Percentiles rank a stretch among this genome's conserved stretches.
Evolutionary conservation across 2,888 invertebrate genomes (phyloP).

Genomic region (Nebria brevicollis): DNA sequence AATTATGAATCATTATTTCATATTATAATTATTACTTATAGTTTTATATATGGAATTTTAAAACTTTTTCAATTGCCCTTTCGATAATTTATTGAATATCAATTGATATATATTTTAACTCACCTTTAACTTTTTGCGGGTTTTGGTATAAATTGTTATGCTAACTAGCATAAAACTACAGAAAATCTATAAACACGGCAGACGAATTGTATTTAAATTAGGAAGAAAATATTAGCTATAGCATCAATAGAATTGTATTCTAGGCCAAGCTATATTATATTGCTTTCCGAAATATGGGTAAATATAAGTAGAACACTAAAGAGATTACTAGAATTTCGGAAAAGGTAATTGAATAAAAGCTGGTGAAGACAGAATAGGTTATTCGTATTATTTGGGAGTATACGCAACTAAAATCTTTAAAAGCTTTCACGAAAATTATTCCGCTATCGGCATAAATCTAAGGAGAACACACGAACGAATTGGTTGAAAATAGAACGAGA

Average conservation of each 20-base stretch:
- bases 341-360: background rate
- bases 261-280: background rate
- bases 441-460: background rate
- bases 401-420: background rate
- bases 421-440: slow-evolving; percentile 1
- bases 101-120: no score
- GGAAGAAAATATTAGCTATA: no score
- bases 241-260: background rate
- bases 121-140: no score
- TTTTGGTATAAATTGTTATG: no score
- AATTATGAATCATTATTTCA: no score
- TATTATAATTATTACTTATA: no score
- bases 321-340: background rate
- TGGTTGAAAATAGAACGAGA: background rate
- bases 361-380: background rate
- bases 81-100: no score
- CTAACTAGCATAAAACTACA: no score
- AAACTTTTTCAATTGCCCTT: no score
- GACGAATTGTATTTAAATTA: no score
- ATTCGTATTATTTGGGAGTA: background rate
- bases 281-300: background rate
- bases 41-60: no score
- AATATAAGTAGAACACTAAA: background rate
- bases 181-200: no score
- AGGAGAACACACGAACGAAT: background rate